phyloP scores from a whole-genome alignment of 2,113 vertebrate genomes.

The Pimephales promelas region DNA sequence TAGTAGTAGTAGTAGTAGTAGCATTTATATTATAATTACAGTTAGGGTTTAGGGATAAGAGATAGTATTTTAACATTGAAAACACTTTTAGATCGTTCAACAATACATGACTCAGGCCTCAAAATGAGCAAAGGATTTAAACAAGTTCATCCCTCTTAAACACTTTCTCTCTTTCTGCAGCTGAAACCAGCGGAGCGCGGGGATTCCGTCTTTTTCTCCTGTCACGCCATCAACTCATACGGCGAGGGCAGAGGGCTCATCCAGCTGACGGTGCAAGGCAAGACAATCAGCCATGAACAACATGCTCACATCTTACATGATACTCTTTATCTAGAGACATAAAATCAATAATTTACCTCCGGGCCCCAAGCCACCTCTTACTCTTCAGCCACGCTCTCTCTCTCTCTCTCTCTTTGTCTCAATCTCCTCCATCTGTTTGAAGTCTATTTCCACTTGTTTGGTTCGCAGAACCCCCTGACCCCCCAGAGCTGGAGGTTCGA shows the following conservation, averaged over 20 bases:
- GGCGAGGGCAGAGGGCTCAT: constrained; percentile 97
- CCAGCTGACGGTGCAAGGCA: constrained; percentile 98
- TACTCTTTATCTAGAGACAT: constrained; percentile 48
- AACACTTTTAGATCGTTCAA: neutral
- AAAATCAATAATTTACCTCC: constrained; percentile 51
- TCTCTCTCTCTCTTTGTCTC: neutral
- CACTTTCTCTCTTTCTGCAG: constrained; percentile 65
- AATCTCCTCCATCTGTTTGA: constrained; percentile 19
- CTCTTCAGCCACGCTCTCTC: constrained; percentile 5
- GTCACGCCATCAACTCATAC: constrained; percentile 97
- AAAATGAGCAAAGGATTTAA: neutral
- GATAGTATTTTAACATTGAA: neutral
- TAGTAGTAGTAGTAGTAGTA: no score
- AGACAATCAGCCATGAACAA: constrained; percentile 42
- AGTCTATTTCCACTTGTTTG: constrained; percentile 16
- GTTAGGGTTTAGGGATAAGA: neutral
- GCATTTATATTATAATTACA: neutral
- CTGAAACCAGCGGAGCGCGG: constrained; percentile 95
- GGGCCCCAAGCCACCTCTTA: neutral
- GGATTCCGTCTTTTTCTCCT: constrained; percentile 98
- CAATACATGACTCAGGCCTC: neutral
- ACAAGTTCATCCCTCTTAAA: constrained; percentile 21
- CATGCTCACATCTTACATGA: constrained; percentile 41
- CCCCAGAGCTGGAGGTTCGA: constrained; percentile 92
- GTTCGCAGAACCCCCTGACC: constrained; percentile 90